Conservation (phyloP, 1,140 invertebrate genomes). For the Leguminivora glycinivorella region DNA sequence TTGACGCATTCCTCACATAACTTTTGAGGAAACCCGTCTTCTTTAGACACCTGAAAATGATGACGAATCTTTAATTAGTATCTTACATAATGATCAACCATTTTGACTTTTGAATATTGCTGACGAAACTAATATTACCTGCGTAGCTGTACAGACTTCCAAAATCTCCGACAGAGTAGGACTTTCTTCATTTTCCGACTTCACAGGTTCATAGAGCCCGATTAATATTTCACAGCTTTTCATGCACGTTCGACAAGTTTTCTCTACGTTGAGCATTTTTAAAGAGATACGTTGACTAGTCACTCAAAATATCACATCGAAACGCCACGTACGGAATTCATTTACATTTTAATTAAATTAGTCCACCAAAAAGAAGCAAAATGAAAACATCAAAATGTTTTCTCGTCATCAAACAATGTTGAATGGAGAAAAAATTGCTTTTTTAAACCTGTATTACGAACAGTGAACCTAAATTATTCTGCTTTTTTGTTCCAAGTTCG, state of each 20-base stretch:
- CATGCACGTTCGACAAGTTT: conserved; percentile 72
- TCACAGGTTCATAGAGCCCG: conserved; percentile 58
- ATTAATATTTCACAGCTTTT: conserved; percentile 56
- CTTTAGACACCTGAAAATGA: conserved; percentile 56
- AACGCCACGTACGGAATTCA: background rate
- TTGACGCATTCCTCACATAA: conserved; percentile 66
- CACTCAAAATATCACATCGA: background rate
- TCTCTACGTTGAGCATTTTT: conserved; percentile 41
- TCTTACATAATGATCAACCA: conserved; percentile 11
- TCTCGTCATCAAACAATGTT: conserved; percentile 10
- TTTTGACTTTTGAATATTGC: background rate
- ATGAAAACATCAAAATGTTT: conserved; percentile 9
- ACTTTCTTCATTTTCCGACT: conserved; percentile 49
- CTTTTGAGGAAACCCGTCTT: conserved; percentile 70
- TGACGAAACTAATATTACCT: conserved; percentile 45
- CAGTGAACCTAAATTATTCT: too few relatives aligned
- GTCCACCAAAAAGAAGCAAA: background rate
- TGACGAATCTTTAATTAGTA: background rate
- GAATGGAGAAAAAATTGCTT: background rate
- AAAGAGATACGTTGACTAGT: background rate
- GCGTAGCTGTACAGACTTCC: conserved; percentile 53
- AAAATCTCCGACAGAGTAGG: conserved; percentile 59
- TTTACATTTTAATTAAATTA: conserved; percentile 17
- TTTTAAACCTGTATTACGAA: background rate
- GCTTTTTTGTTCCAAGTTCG: too few relatives aligned